Percentiles rank a stretch among this genome's conserved stretches.
Conservation (phyloP, 2,888 invertebrate species). For the Drosophila prolongata region DNA sequence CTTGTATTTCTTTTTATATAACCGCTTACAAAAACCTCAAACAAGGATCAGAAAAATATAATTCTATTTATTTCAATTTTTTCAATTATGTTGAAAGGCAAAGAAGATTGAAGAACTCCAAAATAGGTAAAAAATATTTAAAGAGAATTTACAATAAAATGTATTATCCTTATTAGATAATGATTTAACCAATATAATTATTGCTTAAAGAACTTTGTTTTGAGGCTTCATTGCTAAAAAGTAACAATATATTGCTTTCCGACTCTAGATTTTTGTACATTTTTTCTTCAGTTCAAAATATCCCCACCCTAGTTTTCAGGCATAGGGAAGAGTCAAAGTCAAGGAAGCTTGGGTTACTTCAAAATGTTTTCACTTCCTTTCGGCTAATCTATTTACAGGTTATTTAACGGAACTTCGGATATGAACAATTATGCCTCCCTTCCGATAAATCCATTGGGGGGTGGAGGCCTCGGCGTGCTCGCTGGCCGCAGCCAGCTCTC, state of each 20-base stretch:
- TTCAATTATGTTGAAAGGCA: not conserved
- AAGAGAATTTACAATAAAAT: too few relatives aligned
- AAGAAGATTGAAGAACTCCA: too few relatives aligned
- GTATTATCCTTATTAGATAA: too few relatives aligned
- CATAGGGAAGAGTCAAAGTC: constrained; percentile 6
- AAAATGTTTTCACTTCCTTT: not conserved
- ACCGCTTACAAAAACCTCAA: not conserved
- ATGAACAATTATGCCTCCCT: constrained; percentile 73
- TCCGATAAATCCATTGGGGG: constrained; percentile 83
- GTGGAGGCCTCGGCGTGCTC: constrained; percentile 66
- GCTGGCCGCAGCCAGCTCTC: constrained; percentile 81
- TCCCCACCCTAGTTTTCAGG: constrained; percentile 3
- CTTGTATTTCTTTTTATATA: not conserved
- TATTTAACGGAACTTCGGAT: not conserved
- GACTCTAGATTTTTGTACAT: not conserved
- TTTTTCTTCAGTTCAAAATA: not conserved
- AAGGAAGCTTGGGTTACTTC: constrained; percentile 4
- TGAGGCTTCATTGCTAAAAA: not conserved
- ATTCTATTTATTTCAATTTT: not conserved
- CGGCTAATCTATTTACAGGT: constrained; percentile 28
- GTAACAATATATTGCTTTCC: not conserved
- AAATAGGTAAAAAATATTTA: too few relatives aligned
- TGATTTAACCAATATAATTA: too few relatives aligned
- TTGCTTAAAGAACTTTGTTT: not conserved
- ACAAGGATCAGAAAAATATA: not conserved